Evolutionary conservation across 1,140 invertebrate species (phyloP).

Genomic region (Heliconius melpomene): DNA sequence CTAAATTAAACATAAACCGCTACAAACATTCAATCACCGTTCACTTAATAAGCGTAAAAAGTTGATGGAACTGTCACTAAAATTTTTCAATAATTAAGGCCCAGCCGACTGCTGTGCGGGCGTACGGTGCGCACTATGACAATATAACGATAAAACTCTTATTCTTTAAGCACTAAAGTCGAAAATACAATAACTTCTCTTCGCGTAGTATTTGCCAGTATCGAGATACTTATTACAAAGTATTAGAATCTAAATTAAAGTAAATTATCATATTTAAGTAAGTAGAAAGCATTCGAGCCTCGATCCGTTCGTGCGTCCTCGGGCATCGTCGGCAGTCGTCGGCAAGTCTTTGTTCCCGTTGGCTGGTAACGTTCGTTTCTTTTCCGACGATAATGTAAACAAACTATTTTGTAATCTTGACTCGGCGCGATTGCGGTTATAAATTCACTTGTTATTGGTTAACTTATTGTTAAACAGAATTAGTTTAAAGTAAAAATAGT

Average conservation of each 20-base stretch:
- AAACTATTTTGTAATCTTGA: constrained; percentile 46
- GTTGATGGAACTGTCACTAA: constrained; percentile 45
- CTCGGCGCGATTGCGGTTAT: constrained; percentile 42
- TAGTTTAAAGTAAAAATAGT: constrained; percentile 22
- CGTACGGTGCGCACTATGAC: constrained; percentile 3
- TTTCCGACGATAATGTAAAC: constrained; percentile 45
- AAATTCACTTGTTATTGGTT: constrained; percentile 35
- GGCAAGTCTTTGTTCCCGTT: constrained; percentile 47
- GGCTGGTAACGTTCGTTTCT: constrained; percentile 42
- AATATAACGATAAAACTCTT: neutral
- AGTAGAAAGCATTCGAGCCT: neutral
- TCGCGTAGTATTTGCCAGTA: neutral
- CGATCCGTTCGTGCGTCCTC: constrained; percentile 37
- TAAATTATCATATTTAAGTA: constrained; percentile 26
- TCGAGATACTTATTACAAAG: constrained; percentile 11
- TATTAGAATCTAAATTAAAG: constrained; percentile 29
- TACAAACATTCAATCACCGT: constrained; percentile 20
- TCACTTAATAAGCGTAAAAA: constrained; percentile 41
- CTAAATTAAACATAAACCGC: constrained; percentile 2
- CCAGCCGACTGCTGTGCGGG: constrained; percentile 32
- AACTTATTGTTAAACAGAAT: constrained; percentile 34
- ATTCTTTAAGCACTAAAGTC: neutral
- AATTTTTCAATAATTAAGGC: constrained; percentile 49
- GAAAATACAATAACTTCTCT: neutral
- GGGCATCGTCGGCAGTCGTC: constrained; percentile 36